A percentile compares a stretch with the other conserved stretches of the same genome.
These are phyloP conservation scores for Thereva unica DNA, from an alignment of 2,888 invertebrate genomes.

Conservation along the genomic window DNA sequence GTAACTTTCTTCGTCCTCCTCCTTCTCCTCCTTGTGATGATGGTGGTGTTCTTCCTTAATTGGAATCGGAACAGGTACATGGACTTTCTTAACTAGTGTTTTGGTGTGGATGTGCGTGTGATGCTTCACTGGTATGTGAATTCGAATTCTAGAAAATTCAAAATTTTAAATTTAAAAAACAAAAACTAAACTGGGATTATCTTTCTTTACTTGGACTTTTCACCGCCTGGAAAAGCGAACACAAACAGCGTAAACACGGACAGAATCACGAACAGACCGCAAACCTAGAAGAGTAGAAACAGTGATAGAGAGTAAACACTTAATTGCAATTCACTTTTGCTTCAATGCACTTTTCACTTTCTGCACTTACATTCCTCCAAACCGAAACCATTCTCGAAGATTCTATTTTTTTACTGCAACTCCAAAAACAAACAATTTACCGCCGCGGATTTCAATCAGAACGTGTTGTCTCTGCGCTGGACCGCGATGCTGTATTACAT, in stretches of 20 bases:
- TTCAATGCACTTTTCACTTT: too few relatives aligned
- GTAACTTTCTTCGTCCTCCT: conserved; percentile 52
- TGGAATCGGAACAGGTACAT: conserved; percentile 55
- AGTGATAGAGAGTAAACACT: too few relatives aligned
- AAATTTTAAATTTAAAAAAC: conserved; percentile 4
- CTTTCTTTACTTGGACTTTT: conserved; percentile 16
- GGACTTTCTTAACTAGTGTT: conserved; percentile 57
- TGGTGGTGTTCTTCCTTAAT: conserved; percentile 54
- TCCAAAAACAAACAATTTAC: too few relatives aligned
- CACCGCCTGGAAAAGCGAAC: conserved; percentile 1
- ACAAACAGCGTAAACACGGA: background rate
- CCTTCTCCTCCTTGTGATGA: conserved; percentile 48
- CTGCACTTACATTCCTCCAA: too few relatives aligned
- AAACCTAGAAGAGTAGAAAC: conserved; percentile 3
- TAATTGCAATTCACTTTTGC: too few relatives aligned
- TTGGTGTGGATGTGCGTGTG: conserved; percentile 59
- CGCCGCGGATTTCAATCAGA: background rate
- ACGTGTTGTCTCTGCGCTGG: background rate
- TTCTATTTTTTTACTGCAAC: too few relatives aligned
- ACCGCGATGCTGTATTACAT: background rate
- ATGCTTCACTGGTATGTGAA: conserved; percentile 58
- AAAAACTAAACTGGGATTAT: background rate
- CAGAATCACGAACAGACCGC: background rate
- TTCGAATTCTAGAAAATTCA: conserved; percentile 51
- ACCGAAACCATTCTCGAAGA: too few relatives aligned